Percentiles rank a stretch among this genome's conserved stretches.
phyloP scores from a whole-genome alignment of 2,113 vertebrate species.

The Carassius auratus region DNA sequence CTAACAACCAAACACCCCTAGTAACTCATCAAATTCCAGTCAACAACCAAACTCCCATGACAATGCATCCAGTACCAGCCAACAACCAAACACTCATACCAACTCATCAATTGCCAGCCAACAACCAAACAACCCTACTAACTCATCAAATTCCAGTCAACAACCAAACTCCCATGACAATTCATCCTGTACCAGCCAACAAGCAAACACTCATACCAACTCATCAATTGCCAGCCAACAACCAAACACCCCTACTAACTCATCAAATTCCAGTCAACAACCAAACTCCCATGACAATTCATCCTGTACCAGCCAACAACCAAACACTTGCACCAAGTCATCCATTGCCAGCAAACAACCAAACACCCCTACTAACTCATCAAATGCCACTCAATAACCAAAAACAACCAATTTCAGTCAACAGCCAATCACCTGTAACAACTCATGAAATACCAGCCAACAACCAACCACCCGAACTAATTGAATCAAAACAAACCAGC shows the following conservation, averaged over 20 bases:
- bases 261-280: background rate
- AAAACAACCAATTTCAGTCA: background rate
- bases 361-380: background rate
- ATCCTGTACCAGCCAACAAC: background rate
- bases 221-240: background rate
- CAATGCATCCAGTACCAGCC: background rate
- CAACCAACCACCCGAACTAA: background rate
- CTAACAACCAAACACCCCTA: background rate
- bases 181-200: background rate
- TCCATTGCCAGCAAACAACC: background rate
- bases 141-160: background rate
- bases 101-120: background rate
- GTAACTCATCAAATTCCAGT: background rate
- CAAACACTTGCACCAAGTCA: background rate
- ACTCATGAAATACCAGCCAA: background rate
- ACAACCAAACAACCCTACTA: background rate
- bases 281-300: accelerated
- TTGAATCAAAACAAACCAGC: background rate
- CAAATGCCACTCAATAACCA: background rate
- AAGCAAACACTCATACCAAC: background rate
- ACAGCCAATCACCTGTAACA: too few relatives aligned
- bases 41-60: background rate
- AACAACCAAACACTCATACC: background rate
- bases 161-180: background rate
- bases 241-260: background rate